Percentiles rank a stretch among this genome's conserved stretches.
Conservation (phyloP, 2,113 vertebrate species). For the Philantomba maxwellii region DNA sequence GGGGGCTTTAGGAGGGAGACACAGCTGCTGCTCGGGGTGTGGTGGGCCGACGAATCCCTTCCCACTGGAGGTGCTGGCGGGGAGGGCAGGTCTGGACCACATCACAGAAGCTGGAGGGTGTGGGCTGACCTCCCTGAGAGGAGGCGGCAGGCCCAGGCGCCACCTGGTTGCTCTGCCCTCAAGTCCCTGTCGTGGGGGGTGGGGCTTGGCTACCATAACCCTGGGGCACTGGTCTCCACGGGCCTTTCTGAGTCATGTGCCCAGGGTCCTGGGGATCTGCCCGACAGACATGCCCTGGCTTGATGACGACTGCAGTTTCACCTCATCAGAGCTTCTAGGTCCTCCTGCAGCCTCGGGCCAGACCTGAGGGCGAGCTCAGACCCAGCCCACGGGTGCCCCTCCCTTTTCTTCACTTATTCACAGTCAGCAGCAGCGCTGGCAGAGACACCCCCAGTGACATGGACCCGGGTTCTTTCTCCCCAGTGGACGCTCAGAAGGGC, state of each 20-base stretch:
- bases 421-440: neutral
- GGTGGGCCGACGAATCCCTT: accelerated
- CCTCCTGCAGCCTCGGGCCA: neutral
- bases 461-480: accelerated
- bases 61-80: accelerated
- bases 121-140: neutral
- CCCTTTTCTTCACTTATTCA: neutral
- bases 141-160: neutral
- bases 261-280: accelerated
- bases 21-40: accelerated
- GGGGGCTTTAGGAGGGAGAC: neutral
- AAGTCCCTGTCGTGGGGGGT: accelerated
- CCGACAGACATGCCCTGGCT: accelerated
- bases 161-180: neutral
- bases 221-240: neutral
- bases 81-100: accelerated
- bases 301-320: neutral
- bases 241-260: neutral
- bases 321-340: accelerated
- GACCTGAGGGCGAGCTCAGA: accelerated
- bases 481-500: neutral
- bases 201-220: too few species aligned
- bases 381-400: accelerated
- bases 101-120: accelerated
- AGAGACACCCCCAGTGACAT: neutral